These are phyloP conservation scores for Tetramorium parvispinum DNA, from an alignment of 1,140 invertebrate species.

Conservation along the genomic window DNA sequence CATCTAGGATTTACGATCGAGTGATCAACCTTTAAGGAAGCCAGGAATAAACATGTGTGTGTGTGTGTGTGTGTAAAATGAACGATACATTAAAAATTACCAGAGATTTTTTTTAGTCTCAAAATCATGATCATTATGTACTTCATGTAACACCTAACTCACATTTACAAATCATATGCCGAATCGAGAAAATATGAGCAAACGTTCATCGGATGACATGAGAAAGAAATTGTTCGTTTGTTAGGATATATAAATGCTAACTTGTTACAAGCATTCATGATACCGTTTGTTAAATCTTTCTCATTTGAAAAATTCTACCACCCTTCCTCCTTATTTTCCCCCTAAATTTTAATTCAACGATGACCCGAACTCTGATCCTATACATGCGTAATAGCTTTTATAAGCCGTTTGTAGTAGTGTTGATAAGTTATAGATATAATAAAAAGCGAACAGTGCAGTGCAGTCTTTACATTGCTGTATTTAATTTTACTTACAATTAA, in stretches of 20 bases:
- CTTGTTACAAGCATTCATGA: background rate
- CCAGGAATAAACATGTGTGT: background rate
- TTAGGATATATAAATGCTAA: background rate
- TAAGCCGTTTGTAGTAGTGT: background rate
- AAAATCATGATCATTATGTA: background rate
- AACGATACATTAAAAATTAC: background rate
- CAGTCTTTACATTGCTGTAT: background rate
- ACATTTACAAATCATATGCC: background rate
- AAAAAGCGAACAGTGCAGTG: background rate
- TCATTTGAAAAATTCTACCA: background rate
- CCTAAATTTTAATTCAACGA: background rate
- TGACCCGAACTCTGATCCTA: too few species aligned
- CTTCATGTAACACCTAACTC: background rate
- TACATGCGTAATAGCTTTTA: background rate
- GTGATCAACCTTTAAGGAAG: background rate
- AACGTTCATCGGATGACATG: background rate
- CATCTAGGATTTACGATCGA: conserved; percentile 11
- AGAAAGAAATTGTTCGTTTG: background rate
- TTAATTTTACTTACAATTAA: too few species aligned
- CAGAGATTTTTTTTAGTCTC: background rate
- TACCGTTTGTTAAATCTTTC: background rate
- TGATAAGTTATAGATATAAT: background rate
- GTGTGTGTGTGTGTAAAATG: background rate
- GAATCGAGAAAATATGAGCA: background rate
- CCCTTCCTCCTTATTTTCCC: too few species aligned